These are phyloP conservation scores for Kryptolebias marmoratus DNA, from an alignment of 2,113 vertebrate species.

Conservation along the genomic window DNA sequence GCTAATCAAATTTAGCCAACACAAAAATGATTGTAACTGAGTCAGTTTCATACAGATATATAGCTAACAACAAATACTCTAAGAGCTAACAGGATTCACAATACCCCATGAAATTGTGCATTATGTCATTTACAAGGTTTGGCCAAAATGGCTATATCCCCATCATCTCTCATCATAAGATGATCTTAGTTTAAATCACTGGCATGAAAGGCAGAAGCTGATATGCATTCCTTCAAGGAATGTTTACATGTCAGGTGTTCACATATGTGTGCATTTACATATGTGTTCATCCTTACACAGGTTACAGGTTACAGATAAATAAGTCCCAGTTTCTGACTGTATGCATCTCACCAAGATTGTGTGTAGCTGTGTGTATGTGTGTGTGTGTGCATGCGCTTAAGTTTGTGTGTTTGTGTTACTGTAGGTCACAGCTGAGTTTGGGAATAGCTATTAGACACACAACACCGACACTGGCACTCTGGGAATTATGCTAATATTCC, in stretches of 20 bases:
- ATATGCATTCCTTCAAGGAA: too few species aligned
- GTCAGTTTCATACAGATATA: too few species aligned
- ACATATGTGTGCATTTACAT: neutral
- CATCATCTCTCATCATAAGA: too few species aligned
- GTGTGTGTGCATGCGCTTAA: conserved; percentile 19
- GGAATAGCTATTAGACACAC: conserved; percentile 79
- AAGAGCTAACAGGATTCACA: too few species aligned
- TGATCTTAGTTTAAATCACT: too few species aligned
- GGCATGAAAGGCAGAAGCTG: too few species aligned
- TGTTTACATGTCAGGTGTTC: neutral
- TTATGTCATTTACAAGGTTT: too few species aligned
- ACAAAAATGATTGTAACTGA: too few species aligned
- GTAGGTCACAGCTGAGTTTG: conserved; percentile 78
- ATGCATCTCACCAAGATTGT: neutral
- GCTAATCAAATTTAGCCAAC: too few species aligned
- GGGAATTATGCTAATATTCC: conserved; percentile 80
- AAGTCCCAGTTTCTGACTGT: conserved; percentile 3
- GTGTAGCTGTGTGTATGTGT: conserved; percentile 25
- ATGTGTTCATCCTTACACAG: neutral
- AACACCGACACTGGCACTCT: conserved; percentile 73
- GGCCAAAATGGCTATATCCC: too few species aligned
- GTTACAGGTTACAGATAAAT: neutral
- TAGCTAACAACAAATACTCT: too few species aligned
- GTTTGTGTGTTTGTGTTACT: conserved; percentile 54
- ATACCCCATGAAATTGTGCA: too few species aligned